Evolutionary conservation across 2,888 invertebrate species (phyloP).

Genomic region (Athalia cordata): DNA sequence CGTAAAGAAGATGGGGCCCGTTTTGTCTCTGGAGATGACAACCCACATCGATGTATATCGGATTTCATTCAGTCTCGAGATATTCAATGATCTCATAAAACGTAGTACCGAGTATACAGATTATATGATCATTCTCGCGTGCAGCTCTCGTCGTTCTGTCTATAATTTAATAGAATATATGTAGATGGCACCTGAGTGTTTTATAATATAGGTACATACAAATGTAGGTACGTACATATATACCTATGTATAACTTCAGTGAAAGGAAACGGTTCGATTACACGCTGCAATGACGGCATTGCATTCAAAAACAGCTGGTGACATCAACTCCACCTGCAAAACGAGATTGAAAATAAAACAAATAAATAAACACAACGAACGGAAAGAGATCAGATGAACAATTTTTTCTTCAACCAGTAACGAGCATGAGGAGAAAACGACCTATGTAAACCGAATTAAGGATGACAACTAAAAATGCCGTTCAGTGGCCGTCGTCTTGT

Average conservation of each 20-base stretch:
- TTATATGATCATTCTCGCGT: conserved; percentile 15
- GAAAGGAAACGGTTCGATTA: conserved; percentile 53
- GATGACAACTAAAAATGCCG: too few relatives aligned
- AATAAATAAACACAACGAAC: too few relatives aligned
- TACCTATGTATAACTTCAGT: conserved; percentile 19
- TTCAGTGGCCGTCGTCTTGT: too few relatives aligned
- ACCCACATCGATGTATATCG: conserved; percentile 3
- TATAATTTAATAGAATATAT: neutral
- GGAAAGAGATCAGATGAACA: neutral
- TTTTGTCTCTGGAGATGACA: neutral
- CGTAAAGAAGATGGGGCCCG: neutral
- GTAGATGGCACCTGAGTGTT: conserved; percentile 27
- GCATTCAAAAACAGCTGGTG: conserved; percentile 34
- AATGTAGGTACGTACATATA: neutral
- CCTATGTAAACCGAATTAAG: neutral
- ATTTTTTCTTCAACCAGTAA: neutral
- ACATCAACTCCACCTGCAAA: conserved; percentile 24
- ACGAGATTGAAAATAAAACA: too few relatives aligned
- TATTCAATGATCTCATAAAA: neutral
- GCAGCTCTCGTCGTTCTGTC: conserved; percentile 4
- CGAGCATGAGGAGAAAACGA: neutral
- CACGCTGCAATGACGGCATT: conserved; percentile 46
- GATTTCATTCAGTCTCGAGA: conserved; percentile 22
- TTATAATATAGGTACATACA: neutral
- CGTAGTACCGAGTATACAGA: neutral